Base-by-base conservation (phyloP, 2,113 vertebrate genomes). In the Gopherus flavomarginatus region DNA sequence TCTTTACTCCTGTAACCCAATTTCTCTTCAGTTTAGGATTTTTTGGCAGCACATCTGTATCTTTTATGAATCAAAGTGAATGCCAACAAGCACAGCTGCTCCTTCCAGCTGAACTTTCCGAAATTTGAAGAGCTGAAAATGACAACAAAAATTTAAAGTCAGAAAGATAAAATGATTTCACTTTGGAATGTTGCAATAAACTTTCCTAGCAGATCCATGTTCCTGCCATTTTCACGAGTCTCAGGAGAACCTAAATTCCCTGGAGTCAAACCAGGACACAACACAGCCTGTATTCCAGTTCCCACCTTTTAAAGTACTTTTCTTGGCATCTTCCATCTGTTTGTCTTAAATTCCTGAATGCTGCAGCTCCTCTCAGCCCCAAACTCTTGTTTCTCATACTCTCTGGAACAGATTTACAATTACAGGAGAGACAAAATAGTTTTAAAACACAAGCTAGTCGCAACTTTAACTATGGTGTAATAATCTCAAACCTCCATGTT, bases 21-120 rank as follows among this genome's bases (percentile, higher is more conserved):
- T 97, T 97, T 97, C 77, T 86, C 89, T 93, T 97, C 89, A 94
- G 85, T 90, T 96, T 90, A 87, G 72, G 84, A 27, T 97, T 94
- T 95, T 96, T 95, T 96, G 88, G 89, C 89, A 96, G 86, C 94
- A 85, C 35, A 87, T 69, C 69, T 95, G 88, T 96, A 97, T 96
- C 94, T 96, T 96, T 97, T 96, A 96, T 96, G 93, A 97, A 96
- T 96, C 96, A 97, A 97, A 93, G 75, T 95, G 94, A 97, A 90
- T 96, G 90, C 93, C 94, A 97, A 12, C 92, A 87, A 95, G 54
- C n/a, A 92, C 94, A 94, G 26, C 42, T 93, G 84, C 77, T 95
- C 86, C 12, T 27, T 47, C 22, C 38, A 13, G 11, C 22, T 47
- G 75, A 77, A 24, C 88, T 89, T 90, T 81, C 79, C 42, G 86